Percentiles rank a stretch among this genome's conserved stretches.
Conservation (phyloP, 2,113 vertebrate species). For the Illadopsis cleaveri region DNA sequence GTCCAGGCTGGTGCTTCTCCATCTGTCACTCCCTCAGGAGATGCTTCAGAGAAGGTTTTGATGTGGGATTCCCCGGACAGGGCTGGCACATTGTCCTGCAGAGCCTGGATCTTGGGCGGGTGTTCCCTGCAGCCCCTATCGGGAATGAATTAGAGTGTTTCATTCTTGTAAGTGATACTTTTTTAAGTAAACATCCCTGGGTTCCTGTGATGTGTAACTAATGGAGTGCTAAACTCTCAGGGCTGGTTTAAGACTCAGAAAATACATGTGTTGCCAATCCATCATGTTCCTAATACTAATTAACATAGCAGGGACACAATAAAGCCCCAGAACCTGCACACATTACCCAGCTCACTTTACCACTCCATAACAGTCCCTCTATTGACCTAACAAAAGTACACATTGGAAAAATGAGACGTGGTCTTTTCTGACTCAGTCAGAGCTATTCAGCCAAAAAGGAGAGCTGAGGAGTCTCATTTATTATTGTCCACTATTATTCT, state of each 20-base stretch:
- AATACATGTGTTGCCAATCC: constrained; percentile 88
- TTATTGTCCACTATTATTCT: neutral
- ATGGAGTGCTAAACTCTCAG: constrained; percentile 82
- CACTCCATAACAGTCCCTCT: constrained; percentile 58
- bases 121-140: constrained; percentile 17
- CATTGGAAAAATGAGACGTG: neutral
- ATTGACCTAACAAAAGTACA: constrained; percentile 52
- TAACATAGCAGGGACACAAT: constrained; percentile 89
- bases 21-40: neutral
- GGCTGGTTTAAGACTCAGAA: constrained; percentile 81
- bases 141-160: constrained; percentile 74
- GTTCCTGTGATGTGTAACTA: constrained; percentile 79
- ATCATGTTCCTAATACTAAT: constrained; percentile 88
- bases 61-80: neutral
- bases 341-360: constrained; percentile 80
- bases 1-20: neutral
- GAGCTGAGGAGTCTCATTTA: neutral
- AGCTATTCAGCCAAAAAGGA: neutral
- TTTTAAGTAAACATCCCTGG: constrained; percentile 78
- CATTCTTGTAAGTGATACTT: constrained; percentile 78
- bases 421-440: constrained; percentile 34
- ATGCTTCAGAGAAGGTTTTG: constrained; percentile 11
- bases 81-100: neutral
- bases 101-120: neutral
- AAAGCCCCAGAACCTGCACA: constrained; percentile 77